Conservation (phyloP, 2,113 vertebrate genomes). For the Cynocephalus volans region DNA sequence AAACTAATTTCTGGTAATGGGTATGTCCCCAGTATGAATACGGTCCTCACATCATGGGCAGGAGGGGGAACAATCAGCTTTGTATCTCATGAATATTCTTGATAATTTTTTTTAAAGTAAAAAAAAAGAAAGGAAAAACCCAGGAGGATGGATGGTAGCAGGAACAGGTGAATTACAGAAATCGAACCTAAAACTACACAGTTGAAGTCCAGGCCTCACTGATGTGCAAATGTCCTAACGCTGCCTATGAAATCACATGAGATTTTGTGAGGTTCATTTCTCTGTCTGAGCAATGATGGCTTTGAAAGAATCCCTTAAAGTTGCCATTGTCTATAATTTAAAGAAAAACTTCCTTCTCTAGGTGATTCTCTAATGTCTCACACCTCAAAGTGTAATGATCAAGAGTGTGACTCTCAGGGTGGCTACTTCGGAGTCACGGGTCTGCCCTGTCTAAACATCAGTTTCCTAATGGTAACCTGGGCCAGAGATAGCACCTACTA, state of each 20-base stretch:
- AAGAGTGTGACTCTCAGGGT: neutral
- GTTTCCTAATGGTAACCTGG: neutral
- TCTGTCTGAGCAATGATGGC: neutral
- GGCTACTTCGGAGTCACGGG: no score
- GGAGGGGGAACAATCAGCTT: no score
- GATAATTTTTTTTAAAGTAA: no score
- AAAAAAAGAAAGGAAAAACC: neutral
- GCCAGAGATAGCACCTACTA: neutral
- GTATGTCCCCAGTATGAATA: no score
- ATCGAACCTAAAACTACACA: neutral
- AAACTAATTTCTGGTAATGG: no score
- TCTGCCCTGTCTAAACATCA: neutral
- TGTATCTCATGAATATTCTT: no score
- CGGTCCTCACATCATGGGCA: no score
- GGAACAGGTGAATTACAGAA: neutral
- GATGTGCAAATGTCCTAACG: neutral
- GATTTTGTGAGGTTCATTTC: neutral
- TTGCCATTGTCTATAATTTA: no score
- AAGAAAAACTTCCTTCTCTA: neutral
- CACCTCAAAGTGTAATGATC: neutral
- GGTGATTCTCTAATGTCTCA: neutral
- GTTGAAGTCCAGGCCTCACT: neutral
- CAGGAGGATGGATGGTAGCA: neutral
- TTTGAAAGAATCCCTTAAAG: neutral
- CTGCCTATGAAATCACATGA: neutral